A percentile compares a stretch with the other conserved stretches of the same genome.
These are phyloP conservation scores for Notothenia rossii DNA, from an alignment of 2,113 vertebrate species.

Conservation along the genomic window DNA sequence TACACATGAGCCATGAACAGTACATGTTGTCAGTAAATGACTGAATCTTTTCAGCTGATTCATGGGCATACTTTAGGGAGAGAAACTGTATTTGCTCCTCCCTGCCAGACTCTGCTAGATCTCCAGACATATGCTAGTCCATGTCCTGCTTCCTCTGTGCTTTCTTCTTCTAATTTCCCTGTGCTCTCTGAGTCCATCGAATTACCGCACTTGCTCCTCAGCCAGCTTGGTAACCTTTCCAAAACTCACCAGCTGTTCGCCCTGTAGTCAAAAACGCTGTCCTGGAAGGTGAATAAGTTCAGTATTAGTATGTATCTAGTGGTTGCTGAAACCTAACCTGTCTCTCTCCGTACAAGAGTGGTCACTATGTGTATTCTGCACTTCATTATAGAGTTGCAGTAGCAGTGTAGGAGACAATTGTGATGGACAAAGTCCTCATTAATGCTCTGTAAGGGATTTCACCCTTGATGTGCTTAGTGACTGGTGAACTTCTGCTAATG, in stretches of 20 bases:
- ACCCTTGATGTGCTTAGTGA: slow-evolving; percentile 69
- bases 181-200: slow-evolving; percentile 27
- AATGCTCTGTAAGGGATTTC: slow-evolving; percentile 58
- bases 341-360: no score
- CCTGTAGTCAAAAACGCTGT: slow-evolving; percentile 28
- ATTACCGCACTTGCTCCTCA: slow-evolving; percentile 38
- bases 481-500: slow-evolving; percentile 67
- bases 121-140: slow-evolving; percentile 38
- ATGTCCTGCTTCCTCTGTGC: slow-evolving; percentile 27
- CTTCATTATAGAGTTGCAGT: slow-evolving; percentile 27
- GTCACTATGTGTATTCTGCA: neutral
- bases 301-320: slow-evolving; percentile 1
- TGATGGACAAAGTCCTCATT: slow-evolving; percentile 68
- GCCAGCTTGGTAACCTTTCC: slow-evolving; percentile 34
- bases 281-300: slow-evolving; percentile 38
- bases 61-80: neutral
- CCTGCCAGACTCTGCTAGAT: slow-evolving; percentile 12
- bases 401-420: slow-evolving; percentile 33
- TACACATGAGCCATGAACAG: neutral
- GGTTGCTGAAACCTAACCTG: neutral
- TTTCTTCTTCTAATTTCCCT: slow-evolving; percentile 39
- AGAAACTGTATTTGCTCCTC: neutral
- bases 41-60: slow-evolving; percentile 24
- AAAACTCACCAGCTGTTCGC: slow-evolving; percentile 63
- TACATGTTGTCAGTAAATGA: neutral